Conservation (phyloP, 2,888 invertebrate genomes). For the Ophraella communa region DNA sequence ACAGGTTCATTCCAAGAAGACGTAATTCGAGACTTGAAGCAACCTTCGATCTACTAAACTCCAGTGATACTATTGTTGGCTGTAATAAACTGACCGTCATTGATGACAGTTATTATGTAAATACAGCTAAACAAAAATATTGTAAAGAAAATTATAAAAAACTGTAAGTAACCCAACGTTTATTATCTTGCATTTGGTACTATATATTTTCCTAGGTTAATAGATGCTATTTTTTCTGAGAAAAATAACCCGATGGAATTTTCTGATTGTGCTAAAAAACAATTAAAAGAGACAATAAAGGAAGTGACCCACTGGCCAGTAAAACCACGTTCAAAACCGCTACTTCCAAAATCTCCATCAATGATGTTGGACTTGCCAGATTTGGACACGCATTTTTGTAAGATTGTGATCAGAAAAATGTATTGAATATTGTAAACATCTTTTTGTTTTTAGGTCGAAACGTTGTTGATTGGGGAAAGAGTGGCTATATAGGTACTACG, state of each 20-base stretch:
- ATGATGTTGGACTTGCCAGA: slow-evolving; percentile 46
- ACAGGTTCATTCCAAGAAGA: slow-evolving; percentile 38
- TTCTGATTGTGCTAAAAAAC: slow-evolving; percentile 10
- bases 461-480: slow-evolving; percentile 42
- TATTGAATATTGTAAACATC: slow-evolving; percentile 23
- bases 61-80: neutral
- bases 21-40: slow-evolving; percentile 28
- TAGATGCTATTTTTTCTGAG: neutral
- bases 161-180: neutral
- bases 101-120: neutral
- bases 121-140: neutral
- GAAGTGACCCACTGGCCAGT: slow-evolving; percentile 40
- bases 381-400: slow-evolving; percentile 31
- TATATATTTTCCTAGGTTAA: neutral
- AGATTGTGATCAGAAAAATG: slow-evolving; percentile 6
- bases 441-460: slow-evolving; percentile 37
- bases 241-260: slow-evolving; percentile 9
- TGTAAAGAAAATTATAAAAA: neutral
- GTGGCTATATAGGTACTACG: slow-evolving; percentile 41
- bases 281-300: neutral
- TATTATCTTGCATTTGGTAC: neutral
- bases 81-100: neutral
- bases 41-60: slow-evolving; percentile 25
- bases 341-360: slow-evolving; percentile 38
- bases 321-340: slow-evolving; percentile 38